Base-by-base conservation (phyloP, 2,888 invertebrate species). In the Amphiduros pacificus region DNA sequence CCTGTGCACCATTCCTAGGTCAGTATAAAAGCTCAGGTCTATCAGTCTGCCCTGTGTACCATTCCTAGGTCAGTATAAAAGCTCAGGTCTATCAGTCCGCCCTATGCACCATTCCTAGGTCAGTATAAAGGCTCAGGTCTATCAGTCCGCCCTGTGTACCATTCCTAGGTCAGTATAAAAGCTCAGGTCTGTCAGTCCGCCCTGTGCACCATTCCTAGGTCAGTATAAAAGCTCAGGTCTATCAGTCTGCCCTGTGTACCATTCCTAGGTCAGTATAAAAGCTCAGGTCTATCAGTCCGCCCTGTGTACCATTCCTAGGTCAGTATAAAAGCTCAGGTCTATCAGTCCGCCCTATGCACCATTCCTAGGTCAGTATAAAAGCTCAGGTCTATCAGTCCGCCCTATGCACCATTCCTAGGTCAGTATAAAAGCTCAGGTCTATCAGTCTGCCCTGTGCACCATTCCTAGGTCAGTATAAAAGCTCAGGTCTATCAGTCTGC, bases 41-140 rank as follows among this genome's bases (percentile, higher is more conserved):
- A 96, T 98, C 77, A 96, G 99, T 86, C 98, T 98, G 67, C 99
- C 99, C 2, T 98, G 97, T 85, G 96, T 99, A 78, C 98, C 98
- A 67, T 99, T 98, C 85, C 90, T 95, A 79, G 97, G 89, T 87
- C 80, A 70, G 75, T 93, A 82, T 96, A 97, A 81, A 90, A 93
- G 70, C 85, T 99, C 74, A 88, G 96, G 64, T 94, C 94, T 64
- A 96, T 98, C 77, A 96, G 99, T 86, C 98, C 98, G 67, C 99
- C 99, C 2, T 98, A 97, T 85, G 96, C 99, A 78, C 98, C 98
- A 67, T 99, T 98, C 85, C 90, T 95, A 79, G 97, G 89, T 87
- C 80, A 70, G 75, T 93, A 82, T 96, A 97, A 81, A 90, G 93
- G 70, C 85, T 99, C 74, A 88, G 96, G 64, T 94, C 94, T 64